Evolutionary conservation across 2,888 invertebrate species (phyloP).

Genomic region (Netelia fuscicornis): DNA sequence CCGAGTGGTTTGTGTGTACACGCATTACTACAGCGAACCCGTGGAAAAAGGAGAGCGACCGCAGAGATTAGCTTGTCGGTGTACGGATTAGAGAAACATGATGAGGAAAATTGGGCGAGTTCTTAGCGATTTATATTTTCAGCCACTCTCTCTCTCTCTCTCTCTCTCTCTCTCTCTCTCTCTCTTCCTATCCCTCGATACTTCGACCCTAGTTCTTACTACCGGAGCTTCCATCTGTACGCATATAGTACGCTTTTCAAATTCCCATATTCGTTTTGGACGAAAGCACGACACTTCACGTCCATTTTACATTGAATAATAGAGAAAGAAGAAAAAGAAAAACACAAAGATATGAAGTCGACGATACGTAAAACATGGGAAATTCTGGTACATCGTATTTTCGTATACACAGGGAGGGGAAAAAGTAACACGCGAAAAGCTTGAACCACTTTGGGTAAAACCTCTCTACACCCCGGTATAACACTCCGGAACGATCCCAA

Average conservation of each 20-base stretch:
- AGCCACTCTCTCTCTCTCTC: background rate
- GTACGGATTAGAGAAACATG: conserved; percentile 66
- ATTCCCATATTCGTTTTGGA: background rate
- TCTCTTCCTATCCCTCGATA: conserved; percentile 3
- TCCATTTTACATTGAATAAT: background rate
- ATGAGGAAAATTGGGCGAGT: conserved; percentile 62
- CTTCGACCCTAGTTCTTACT: background rate
- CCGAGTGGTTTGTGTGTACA: conserved; percentile 14
- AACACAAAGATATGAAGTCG: background rate
- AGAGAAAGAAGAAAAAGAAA: background rate
- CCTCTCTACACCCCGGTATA: conserved; percentile 46
- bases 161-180: conserved; percentile 8
- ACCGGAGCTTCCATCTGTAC: background rate
- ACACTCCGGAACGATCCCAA: conserved; percentile 56
- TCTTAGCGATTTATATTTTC: conserved; percentile 52
- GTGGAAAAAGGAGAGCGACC: conserved; percentile 54
- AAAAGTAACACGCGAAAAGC: conserved; percentile 28
- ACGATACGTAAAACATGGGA: conserved; percentile 18
- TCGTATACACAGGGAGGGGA: background rate
- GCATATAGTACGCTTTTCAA: background rate
- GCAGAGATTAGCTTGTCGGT: conserved; percentile 67
- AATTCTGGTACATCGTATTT: conserved; percentile 30
- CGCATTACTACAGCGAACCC: conserved; percentile 17
- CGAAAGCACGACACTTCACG: background rate
- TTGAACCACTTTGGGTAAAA: conserved; percentile 54